phyloP scores from a whole-genome alignment of 2,888 invertebrate genomes.

The Eilema sororculum region DNA sequence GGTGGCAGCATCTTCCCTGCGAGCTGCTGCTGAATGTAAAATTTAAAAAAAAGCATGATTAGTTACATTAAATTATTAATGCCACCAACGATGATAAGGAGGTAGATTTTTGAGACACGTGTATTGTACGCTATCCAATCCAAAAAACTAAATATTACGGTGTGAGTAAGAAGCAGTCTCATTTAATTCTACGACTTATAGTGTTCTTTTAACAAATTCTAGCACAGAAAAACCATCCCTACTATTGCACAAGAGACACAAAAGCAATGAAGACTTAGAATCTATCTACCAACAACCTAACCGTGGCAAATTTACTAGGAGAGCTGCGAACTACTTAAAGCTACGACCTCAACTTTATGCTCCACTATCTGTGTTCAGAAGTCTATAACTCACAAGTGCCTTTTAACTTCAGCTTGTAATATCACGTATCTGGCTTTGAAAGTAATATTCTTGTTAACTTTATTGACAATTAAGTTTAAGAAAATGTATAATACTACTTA shows the following conservation, averaged over 20 bases:
- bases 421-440: slow-evolving; percentile 7
- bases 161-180: neutral
- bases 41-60: too few species aligned
- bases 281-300: neutral
- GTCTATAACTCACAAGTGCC: slow-evolving; percentile 11
- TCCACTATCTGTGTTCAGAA: slow-evolving; percentile 27
- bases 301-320: slow-evolving; percentile 6
- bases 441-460: slow-evolving; percentile 13
- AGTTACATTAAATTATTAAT: too few species aligned
- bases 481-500: neutral
- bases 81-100: too few species aligned
- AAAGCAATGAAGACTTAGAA: neutral
- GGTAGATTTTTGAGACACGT: too few species aligned
- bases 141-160: too few species aligned
- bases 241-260: neutral
- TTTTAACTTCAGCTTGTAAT: neutral
- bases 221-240: neutral
- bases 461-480: slow-evolving; percentile 10
- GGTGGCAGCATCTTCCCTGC: too few species aligned
- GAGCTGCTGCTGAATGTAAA: too few species aligned
- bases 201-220: neutral
- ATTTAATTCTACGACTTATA: neutral
- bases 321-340: slow-evolving; percentile 3
- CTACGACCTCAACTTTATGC: slow-evolving; percentile 25
- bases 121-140: too few species aligned